Percentiles rank a stretch among this genome's conserved stretches.
These are phyloP conservation scores for Drosophila insularis DNA, from an alignment of 1,140 invertebrate genomes.

Conservation along the genomic window DNA sequence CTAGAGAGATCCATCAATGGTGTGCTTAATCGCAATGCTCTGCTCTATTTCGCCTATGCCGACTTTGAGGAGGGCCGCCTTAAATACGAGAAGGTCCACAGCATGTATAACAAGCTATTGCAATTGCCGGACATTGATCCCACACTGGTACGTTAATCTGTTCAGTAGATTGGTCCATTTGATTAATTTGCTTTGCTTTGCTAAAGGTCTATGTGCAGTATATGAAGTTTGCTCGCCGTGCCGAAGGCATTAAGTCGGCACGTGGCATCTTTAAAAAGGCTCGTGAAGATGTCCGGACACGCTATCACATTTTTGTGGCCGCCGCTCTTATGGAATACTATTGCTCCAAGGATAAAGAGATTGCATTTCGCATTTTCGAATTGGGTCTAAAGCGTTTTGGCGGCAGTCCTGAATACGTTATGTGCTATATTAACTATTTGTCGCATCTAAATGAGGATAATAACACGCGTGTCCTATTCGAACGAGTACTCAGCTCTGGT, in stretches of 20 bases:
- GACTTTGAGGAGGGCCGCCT: constrained; percentile 99
- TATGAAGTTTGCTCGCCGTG: constrained; percentile 98
- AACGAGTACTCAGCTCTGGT: constrained; percentile 97
- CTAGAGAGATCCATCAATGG: constrained; percentile 95
- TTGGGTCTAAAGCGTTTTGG: constrained; percentile 98
- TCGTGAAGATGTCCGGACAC: constrained; percentile 92
- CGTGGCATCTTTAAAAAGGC: constrained; percentile 97
- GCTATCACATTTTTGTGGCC: constrained; percentile 97
- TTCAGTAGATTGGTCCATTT: not conserved
- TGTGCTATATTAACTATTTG: constrained; percentile 98
- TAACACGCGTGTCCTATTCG: constrained; percentile 98
- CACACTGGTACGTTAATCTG: constrained; percentile 89
- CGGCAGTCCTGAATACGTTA: constrained; percentile 96
- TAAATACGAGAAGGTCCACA: constrained; percentile 98
- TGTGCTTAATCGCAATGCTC: constrained; percentile 94
- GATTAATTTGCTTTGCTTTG: not conserved
- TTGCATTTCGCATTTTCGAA: constrained; percentile 99
- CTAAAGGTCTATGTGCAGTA: constrained; percentile 97
- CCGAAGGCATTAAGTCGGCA: constrained; percentile 98
- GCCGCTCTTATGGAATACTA: constrained; percentile 99
- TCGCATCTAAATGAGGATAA: constrained; percentile 99
- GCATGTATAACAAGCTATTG: constrained; percentile 96
- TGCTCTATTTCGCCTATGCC: constrained; percentile 98
- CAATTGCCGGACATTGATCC: constrained; percentile 96
- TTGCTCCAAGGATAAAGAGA: constrained; percentile 99